Evolutionary conservation across 1,140 invertebrate genomes (phyloP).

Genomic region (Achroia grisella): DNA sequence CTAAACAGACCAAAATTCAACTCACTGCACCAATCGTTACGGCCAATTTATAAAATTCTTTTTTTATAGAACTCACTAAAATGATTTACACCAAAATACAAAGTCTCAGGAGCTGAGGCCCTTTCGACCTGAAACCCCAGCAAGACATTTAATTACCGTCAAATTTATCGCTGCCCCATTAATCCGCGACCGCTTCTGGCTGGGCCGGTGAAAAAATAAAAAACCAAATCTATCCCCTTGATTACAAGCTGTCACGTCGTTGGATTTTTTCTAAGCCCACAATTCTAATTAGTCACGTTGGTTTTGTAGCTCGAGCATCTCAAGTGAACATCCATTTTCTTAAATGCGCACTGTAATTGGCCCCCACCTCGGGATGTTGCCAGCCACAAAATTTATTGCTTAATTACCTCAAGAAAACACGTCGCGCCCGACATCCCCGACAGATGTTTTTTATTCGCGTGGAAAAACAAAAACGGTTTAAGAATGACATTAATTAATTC

Average conservation of each 20-base stretch:
- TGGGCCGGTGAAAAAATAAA: constrained; percentile 31
- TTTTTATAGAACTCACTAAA: not conserved
- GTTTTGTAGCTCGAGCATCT: constrained; percentile 30
- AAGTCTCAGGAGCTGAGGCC: constrained; percentile 2
- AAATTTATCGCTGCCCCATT: constrained; percentile 62
- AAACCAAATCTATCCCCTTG: constrained; percentile 62
- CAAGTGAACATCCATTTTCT: constrained; percentile 63
- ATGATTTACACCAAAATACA: not conserved
- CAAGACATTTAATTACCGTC: constrained; percentile 57
- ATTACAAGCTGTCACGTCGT: constrained; percentile 70
- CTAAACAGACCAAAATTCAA: no score
- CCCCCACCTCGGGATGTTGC: constrained; percentile 63
- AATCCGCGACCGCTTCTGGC: constrained; percentile 47
- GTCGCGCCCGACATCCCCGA: constrained; percentile 48
- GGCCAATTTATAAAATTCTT: no score
- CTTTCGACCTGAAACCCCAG: constrained; percentile 12
- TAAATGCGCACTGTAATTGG: constrained; percentile 63
- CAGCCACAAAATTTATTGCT: constrained; percentile 71
- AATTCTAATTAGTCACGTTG: constrained; percentile 61
- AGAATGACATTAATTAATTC: constrained; percentile 74
- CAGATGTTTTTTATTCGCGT: constrained; percentile 71
- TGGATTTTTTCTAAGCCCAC: constrained; percentile 66
- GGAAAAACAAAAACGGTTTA: constrained; percentile 70
- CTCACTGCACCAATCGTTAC: no score
- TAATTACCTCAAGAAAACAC: constrained; percentile 72